A percentile compares a stretch with the other conserved stretches of the same genome.
phyloP scores from a whole-genome alignment of 1,140 invertebrate species.

The Polypedilum pembai region DNA sequence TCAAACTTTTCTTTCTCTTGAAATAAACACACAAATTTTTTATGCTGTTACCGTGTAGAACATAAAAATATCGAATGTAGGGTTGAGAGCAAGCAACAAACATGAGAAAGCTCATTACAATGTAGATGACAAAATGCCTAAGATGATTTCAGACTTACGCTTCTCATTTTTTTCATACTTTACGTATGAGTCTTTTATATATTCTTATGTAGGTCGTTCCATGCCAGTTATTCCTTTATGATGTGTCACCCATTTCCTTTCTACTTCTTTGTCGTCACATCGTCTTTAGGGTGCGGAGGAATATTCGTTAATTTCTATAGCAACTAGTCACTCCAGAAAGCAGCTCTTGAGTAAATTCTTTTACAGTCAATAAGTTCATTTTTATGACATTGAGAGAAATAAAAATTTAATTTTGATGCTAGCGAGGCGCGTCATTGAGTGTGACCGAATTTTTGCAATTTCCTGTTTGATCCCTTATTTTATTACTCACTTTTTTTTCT shows the following conservation, averaged over 20 bases:
- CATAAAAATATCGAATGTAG: neutral
- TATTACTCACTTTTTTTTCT: neutral
- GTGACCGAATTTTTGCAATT: neutral
- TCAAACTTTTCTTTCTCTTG: too few relatives aligned
- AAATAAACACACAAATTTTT: neutral
- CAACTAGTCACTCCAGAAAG: too few relatives aligned
- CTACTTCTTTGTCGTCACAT: neutral
- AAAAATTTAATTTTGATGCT: too few relatives aligned
- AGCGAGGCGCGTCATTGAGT: neutral
- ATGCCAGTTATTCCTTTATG: slow-evolving; percentile 2
- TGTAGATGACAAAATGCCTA: slow-evolving; percentile 22
- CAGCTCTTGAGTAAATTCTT: too few relatives aligned
- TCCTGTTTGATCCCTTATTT: neutral
- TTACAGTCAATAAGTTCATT: too few relatives aligned
- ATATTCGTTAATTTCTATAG: too few relatives aligned
- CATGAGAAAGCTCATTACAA: slow-evolving; percentile 14
- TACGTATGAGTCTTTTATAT: neutral
- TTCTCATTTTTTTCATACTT: neutral
- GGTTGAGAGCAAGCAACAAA: neutral
- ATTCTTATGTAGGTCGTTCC: neutral
- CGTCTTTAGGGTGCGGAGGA: too few relatives aligned
- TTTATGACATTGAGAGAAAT: too few relatives aligned
- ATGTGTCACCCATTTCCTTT: slow-evolving; percentile 16
- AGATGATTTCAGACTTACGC: slow-evolving; percentile 11
- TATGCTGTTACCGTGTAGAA: neutral